Percentiles rank a stretch among this genome's conserved stretches.
Conservation (phyloP, 2,797 vertebrate species). For the Perodicticus potto region DNA sequence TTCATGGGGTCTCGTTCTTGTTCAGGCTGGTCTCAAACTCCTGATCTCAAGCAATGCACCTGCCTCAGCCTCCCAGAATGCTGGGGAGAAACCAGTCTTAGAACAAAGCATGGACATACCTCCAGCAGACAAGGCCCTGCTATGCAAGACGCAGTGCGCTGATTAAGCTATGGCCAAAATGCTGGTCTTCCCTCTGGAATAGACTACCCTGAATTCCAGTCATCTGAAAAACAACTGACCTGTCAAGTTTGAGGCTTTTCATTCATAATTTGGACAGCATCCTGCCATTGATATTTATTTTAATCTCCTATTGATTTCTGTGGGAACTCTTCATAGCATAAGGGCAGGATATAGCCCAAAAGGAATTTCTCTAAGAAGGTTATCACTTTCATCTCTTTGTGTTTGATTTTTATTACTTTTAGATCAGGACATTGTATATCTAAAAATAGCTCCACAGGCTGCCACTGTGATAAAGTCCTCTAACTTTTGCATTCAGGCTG, state of each 20-base stretch:
- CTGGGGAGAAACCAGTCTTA: background rate
- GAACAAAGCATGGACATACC: background rate
- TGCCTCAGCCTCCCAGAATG: too few relatives aligned
- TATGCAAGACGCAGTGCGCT: background rate
- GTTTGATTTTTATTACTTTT: slow-evolving; percentile 80
- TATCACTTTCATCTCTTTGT: slow-evolving; percentile 83
- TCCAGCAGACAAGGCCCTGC: background rate
- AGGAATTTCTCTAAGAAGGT: slow-evolving; percentile 75
- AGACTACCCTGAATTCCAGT: slow-evolving; percentile 36
- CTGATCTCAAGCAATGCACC: too few relatives aligned
- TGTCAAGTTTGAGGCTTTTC: slow-evolving; percentile 71
- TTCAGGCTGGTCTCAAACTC: too few relatives aligned
- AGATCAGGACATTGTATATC: slow-evolving; percentile 49
- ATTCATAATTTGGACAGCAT: slow-evolving; percentile 76
- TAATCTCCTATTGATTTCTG: slow-evolving; percentile 84
- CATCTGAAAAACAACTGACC: slow-evolving; percentile 77
- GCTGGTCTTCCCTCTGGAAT: slow-evolving; percentile 58
- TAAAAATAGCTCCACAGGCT: slow-evolving; percentile 72
- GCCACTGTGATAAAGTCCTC: slow-evolving; percentile 60
- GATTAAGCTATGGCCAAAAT: slow-evolving; percentile 16
- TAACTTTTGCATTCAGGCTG: slow-evolving; percentile 65
- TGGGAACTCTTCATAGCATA: slow-evolving; percentile 78
- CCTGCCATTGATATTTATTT: slow-evolving; percentile 86
- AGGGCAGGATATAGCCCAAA: slow-evolving; percentile 76
- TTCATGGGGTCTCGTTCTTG: too few relatives aligned